These are phyloP conservation scores for Trichacis sp. DNA, from an alignment of 2,888 invertebrate genomes.

Conservation along the genomic window DNA sequence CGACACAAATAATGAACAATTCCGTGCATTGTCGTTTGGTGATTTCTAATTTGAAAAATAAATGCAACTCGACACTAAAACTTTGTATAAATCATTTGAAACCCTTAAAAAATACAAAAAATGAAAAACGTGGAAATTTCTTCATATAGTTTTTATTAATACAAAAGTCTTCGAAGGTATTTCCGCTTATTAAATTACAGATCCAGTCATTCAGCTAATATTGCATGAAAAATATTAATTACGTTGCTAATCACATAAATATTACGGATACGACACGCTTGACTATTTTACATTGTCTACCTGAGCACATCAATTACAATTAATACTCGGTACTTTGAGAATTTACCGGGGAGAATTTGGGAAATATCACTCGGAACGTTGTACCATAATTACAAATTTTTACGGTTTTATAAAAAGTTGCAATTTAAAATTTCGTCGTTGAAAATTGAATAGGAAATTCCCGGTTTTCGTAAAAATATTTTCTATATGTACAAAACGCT, in stretches of 20 bases:
- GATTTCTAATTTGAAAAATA: background rate
- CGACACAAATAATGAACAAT: too few relatives aligned
- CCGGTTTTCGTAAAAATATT: constrained; percentile 54
- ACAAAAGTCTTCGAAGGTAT: constrained; percentile 56
- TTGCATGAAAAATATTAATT: constrained; percentile 54
- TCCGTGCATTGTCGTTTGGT: background rate
- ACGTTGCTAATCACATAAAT: constrained; percentile 54
- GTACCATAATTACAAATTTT: too few relatives aligned
- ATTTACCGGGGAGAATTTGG: too few relatives aligned
- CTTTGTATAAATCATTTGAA: background rate
- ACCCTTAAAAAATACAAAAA: constrained; percentile 14
- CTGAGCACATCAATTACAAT: constrained; percentile 52
- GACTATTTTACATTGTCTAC: constrained; percentile 52
- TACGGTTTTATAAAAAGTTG: too few relatives aligned
- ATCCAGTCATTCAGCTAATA: constrained; percentile 59
- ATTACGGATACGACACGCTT: constrained; percentile 56
- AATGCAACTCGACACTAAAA: too few relatives aligned
- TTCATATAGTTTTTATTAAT: constrained; percentile 57
- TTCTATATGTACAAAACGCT: constrained; percentile 64
- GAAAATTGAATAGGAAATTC: background rate
- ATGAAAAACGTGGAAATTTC: constrained; percentile 11
- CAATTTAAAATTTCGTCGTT: background rate
- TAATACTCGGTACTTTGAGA: too few relatives aligned
- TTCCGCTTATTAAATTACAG: constrained; percentile 44
- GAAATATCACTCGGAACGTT: too few relatives aligned